Evolutionary conservation across 2,113 vertebrate species (phyloP).

Genomic region (Chaetorhynchus papuensis): DNA sequence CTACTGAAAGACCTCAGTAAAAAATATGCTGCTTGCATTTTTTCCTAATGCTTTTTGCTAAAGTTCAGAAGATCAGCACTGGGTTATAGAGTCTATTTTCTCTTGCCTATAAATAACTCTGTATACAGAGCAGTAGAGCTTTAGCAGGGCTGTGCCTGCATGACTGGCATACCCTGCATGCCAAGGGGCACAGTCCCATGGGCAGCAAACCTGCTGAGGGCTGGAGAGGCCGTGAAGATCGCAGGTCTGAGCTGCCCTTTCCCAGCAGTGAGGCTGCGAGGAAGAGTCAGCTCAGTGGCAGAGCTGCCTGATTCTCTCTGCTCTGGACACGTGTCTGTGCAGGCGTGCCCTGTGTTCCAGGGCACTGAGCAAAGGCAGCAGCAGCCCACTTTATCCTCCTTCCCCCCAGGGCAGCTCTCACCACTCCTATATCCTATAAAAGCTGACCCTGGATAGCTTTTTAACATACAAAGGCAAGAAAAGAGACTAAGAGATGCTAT

Average conservation of each 20-base stretch:
- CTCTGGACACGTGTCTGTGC: fast-evolving
- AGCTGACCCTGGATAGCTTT: neutral
- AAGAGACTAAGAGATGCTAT: neutral
- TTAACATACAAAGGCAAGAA: neutral
- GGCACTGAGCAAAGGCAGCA: neutral
- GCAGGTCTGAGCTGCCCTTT: fast-evolving
- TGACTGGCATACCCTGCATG: neutral
- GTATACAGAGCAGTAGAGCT: neutral
- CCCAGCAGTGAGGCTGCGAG: neutral
- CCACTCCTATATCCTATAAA: neutral
- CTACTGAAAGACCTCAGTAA: neutral
- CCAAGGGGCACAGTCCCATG: fast-evolving
- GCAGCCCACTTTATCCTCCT: neutral
- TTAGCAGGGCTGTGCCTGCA: neutral
- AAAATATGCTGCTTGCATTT: neutral
- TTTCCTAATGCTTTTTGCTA: neutral
- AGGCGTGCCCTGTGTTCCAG: fast-evolving
- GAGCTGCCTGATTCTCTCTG: neutral
- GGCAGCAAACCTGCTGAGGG: neutral
- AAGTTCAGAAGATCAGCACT: neutral
- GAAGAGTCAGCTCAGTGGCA: neutral
- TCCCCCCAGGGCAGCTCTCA: neutral
- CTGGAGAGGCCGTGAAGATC: fast-evolving
- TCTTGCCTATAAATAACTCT: neutral
- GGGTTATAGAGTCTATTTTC: neutral